Evolutionary conservation across 2,888 invertebrate genomes (phyloP).

Genomic region (Trissonchulus latispiculum): DNA sequence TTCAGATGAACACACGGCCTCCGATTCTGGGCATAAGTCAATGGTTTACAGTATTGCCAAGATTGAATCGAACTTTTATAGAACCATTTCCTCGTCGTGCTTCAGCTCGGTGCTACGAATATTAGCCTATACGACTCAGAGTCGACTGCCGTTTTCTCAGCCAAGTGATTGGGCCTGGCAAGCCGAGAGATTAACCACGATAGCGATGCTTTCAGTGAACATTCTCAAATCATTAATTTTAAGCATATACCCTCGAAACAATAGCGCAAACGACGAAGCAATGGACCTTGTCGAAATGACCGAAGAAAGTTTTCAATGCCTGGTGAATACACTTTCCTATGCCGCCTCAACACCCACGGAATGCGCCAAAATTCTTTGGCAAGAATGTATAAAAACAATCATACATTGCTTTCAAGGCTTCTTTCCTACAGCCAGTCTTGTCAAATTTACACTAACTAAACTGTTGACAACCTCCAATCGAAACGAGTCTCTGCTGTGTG

Average conservation of each 20-base stretch:
- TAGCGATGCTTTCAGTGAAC: not conserved
- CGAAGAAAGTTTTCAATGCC: not conserved
- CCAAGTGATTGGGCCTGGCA: not conserved
- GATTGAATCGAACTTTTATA: not conserved
- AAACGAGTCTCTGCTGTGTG: slow-evolving; percentile 62
- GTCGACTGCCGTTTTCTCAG: not conserved
- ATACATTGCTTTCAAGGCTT: slow-evolving; percentile 88
- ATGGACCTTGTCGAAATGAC: not conserved
- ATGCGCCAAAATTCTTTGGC: slow-evolving; percentile 46
- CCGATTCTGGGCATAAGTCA: not conserved
- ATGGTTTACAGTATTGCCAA: not conserved
- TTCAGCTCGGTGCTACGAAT: not conserved
- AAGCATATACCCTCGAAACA: not conserved
- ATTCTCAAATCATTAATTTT: not conserved
- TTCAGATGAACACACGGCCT: not conserved
- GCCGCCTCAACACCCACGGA: not conserved
- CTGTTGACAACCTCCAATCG: slow-evolving; percentile 17
- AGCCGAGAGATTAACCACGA: not conserved
- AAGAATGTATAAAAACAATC: slow-evolving; percentile 80
- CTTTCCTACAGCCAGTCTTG: slow-evolving; percentile 62
- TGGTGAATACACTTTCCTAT: not conserved
- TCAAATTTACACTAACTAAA: slow-evolving; percentile 27
- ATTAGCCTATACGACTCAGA: not conserved
- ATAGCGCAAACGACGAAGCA: not conserved
- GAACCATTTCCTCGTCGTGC: not conserved